phyloP scores from a whole-genome alignment of 2,113 vertebrate species.

The Istiophorus platypterus region DNA sequence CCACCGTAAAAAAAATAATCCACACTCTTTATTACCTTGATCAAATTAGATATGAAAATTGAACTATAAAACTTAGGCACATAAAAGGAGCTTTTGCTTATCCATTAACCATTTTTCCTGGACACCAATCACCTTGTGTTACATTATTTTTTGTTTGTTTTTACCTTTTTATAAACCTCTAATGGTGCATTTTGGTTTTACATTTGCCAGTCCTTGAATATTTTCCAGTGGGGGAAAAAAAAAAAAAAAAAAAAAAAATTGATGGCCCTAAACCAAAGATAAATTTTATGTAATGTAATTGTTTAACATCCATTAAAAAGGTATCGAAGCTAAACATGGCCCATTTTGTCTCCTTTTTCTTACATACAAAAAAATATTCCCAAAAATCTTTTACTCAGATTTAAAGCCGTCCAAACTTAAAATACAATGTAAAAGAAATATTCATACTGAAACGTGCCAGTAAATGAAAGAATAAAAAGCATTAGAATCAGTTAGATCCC shows the following conservation, averaged over 20 bases:
- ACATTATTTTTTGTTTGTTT: background rate
- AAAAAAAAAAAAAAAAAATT: no score
- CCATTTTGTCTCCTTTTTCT: background rate
- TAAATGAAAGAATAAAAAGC: conserved; percentile 4
- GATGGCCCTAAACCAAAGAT: background rate
- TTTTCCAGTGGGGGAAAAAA: background rate
- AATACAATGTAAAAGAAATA: background rate
- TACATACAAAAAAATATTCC: background rate
- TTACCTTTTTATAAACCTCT: background rate
- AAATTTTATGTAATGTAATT: no score
- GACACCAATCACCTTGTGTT: background rate
- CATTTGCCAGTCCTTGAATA: background rate
- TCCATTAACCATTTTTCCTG: background rate
- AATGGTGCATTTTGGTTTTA: background rate
- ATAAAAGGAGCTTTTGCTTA: background rate
- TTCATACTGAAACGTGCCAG: background rate
- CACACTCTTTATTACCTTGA: background rate
- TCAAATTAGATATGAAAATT: background rate
- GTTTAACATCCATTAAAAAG: no score
- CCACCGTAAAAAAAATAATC: no score
- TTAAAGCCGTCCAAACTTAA: conserved; percentile 7
- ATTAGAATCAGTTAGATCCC: conserved; percentile 24
- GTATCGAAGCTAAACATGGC: no score
- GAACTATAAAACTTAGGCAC: background rate
- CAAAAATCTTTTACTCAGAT: conserved; percentile 33